Conservation (phyloP, 2,888 invertebrate genomes). For the Pseudococcus viburni region DNA sequence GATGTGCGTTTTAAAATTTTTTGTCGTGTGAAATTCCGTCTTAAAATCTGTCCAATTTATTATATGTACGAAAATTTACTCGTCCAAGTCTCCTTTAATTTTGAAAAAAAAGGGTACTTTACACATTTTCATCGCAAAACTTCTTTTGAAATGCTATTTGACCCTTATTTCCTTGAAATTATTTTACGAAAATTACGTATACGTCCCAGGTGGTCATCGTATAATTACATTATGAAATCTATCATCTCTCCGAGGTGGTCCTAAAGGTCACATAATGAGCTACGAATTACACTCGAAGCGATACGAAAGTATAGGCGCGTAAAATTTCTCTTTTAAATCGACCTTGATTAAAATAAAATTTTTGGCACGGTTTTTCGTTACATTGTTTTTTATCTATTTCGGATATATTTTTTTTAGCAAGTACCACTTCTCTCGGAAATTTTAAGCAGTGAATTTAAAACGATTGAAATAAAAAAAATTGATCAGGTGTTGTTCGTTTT, state of each 20-base stretch:
- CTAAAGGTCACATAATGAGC: not conserved
- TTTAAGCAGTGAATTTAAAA: not conserved
- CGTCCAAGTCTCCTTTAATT: too few relatives aligned
- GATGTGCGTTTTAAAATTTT: too few relatives aligned
- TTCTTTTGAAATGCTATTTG: too few relatives aligned
- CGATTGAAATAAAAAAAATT: not conserved
- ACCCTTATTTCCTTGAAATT: not conserved
- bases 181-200: not conserved
- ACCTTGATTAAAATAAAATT: constrained; percentile 12
- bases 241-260: not conserved
- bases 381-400: constrained; percentile 6
- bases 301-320: not conserved
- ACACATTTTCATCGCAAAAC: too few relatives aligned
- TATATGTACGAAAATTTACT: too few relatives aligned
- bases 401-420: not conserved
- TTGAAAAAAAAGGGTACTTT: too few relatives aligned
- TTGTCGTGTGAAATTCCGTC: too few relatives aligned
- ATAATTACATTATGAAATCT: not conserved
- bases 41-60: too few relatives aligned
- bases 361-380: not conserved
- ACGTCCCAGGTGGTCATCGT: not conserved
- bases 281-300: not conserved
- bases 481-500: not conserved
- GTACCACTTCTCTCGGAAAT: not conserved
- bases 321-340: not conserved